These are phyloP conservation scores for Stictonetta naevosa DNA, from an alignment of 2,113 vertebrate species.

Conservation along the genomic window DNA sequence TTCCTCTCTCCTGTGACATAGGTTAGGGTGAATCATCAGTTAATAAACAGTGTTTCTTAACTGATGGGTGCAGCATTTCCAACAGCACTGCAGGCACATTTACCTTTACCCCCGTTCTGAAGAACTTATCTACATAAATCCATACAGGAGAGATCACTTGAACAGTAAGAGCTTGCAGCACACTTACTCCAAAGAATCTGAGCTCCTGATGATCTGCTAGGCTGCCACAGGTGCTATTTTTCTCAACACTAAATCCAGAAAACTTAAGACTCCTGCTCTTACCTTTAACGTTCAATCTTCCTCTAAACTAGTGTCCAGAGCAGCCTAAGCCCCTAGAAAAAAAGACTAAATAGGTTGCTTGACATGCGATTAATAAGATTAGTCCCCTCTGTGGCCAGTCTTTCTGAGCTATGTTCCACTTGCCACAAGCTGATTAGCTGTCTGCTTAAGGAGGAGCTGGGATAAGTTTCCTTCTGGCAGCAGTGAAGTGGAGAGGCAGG, in stretches of 20 bases:
- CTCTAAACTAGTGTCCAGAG: slow-evolving; percentile 43
- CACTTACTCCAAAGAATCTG: not conserved
- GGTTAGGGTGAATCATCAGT: slow-evolving; percentile 46
- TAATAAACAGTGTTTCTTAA: slow-evolving; percentile 54
- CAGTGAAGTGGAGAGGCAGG: slow-evolving; percentile 20
- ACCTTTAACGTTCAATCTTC: slow-evolving; percentile 30
- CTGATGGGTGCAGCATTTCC: slow-evolving; percentile 27
- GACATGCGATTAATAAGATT: not conserved
- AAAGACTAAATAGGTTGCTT: not conserved
- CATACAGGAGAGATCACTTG: not conserved
- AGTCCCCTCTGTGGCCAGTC: slow-evolving; percentile 9
- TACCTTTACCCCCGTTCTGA: not conserved
- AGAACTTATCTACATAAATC: not conserved
- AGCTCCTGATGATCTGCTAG: not conserved
- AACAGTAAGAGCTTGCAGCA: not conserved
- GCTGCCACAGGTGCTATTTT: not conserved
- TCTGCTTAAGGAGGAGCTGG: slow-evolving; percentile 22
- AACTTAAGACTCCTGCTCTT: slow-evolving; percentile 15
- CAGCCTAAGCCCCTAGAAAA: not conserved
- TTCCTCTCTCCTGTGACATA: slow-evolving; percentile 13
- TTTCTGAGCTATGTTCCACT: not conserved
- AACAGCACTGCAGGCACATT: not conserved
- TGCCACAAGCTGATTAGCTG: slow-evolving; percentile 24
- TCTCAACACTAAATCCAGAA: not conserved
- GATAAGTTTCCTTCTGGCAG: slow-evolving; percentile 35